Evolutionary conservation across 2,888 invertebrate genomes (phyloP).

Genomic region (Thymelicus sylvestris): DNA sequence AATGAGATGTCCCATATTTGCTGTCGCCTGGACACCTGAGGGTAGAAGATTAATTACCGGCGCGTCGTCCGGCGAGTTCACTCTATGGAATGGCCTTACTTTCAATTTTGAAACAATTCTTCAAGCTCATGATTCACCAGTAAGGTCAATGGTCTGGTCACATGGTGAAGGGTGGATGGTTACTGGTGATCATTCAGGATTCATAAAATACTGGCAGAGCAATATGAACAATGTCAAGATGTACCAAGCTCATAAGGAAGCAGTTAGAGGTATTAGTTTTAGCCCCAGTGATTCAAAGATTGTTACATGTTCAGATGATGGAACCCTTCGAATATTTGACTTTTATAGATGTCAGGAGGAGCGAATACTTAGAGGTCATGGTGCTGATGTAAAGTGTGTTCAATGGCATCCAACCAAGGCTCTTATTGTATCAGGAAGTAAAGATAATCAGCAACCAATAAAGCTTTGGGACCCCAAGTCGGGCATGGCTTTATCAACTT

Average conservation of each 20-base stretch:
- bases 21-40: conserved; percentile 99
- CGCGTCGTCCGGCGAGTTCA: conserved; percentile 99
- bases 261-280: conserved; percentile 99
- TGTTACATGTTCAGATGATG: conserved; percentile 99
- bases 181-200: conserved; percentile 99
- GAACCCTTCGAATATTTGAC: conserved; percentile 99
- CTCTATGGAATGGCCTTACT: conserved; percentile 99
- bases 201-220: conserved; percentile 99
- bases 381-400: conserved; percentile 99
- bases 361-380: conserved; percentile 96
- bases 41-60: conserved; percentile 98
- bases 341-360: conserved; percentile 99
- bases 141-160: conserved; percentile 99
- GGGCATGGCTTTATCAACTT: conserved; percentile 96
- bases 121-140: conserved; percentile 99
- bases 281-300: conserved; percentile 99
- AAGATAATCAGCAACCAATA: conserved; percentile 99
- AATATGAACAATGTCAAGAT: conserved; percentile 99
- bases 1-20: conserved; percentile 99
- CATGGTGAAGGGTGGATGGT: conserved; percentile 99
- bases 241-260: conserved; percentile 99
- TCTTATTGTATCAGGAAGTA: conserved; percentile 98
- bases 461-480: conserved; percentile 99
- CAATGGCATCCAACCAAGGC: conserved; percentile 99
- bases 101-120: conserved; percentile 99